phyloP scores from a whole-genome alignment of 2,113 vertebrate genomes.

The Rallus limicola region DNA sequence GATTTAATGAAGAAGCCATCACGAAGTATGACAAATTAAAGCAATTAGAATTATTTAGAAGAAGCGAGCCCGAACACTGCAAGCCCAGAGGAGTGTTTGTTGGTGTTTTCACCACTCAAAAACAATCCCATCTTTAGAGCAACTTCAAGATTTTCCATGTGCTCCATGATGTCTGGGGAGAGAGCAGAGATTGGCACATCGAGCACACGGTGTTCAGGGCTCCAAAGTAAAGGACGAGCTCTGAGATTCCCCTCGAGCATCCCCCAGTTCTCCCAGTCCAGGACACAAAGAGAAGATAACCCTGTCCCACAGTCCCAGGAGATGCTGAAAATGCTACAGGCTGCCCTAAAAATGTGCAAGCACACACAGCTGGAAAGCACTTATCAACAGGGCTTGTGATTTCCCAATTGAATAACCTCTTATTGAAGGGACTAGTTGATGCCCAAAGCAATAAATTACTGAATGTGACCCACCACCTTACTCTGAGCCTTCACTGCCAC shows the following conservation, averaged over 20 bases:
- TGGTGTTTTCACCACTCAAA: not conserved
- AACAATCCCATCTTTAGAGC: not conserved
- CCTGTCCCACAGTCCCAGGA: not conserved
- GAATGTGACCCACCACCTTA: not conserved
- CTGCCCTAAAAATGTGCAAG: not conserved
- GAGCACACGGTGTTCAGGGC: not conserved
- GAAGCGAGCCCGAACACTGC: not conserved
- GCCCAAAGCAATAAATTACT: not conserved
- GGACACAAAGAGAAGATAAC: not conserved
- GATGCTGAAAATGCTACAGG: not conserved
- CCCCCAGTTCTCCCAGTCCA: not conserved
- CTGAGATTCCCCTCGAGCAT: not conserved
- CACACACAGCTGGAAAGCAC: not conserved
- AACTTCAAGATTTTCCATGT: not conserved
- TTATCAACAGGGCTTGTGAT: not conserved
- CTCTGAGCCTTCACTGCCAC: not conserved
- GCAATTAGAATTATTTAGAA: not conserved
- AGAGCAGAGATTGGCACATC: not conserved
- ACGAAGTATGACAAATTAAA: not conserved
- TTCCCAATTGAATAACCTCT: not conserved
- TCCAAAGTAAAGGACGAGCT: not conserved
- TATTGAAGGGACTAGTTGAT: not conserved
- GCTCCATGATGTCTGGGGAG: not conserved
- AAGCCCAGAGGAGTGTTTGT: not conserved
- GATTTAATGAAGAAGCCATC: not conserved